These are phyloP conservation scores for Epirrita christyi DNA, from an alignment of 2,888 invertebrate genomes.

Conservation along the genomic window DNA sequence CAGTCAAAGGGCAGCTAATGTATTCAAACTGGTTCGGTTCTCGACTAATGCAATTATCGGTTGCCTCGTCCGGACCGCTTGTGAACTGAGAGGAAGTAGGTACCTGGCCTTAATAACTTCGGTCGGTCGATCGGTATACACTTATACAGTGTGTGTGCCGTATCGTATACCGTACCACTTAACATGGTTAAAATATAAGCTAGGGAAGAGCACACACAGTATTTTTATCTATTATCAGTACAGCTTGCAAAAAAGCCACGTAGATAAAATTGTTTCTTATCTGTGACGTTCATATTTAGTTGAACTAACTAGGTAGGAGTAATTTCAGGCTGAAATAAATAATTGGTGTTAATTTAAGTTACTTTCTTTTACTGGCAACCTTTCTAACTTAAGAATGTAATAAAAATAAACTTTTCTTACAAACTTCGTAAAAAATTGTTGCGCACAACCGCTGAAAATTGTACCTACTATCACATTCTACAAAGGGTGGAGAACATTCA, in stretches of 20 bases:
- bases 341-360: no score
- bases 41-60: constrained; percentile 68
- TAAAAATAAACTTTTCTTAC: neutral
- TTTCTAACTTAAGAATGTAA: neutral
- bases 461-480: neutral
- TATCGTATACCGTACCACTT: neutral
- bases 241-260: constrained; percentile 4
- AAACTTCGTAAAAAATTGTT: constrained; percentile 5
- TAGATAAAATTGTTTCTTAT: constrained; percentile 8
- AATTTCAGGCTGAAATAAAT: neutral
- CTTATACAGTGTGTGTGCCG: neutral
- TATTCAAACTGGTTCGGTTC: constrained; percentile 65
- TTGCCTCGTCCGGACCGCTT: constrained; percentile 46
- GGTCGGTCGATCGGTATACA: no score
- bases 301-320: neutral
- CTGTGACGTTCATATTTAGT: constrained; percentile 2
- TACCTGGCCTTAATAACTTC: neutral
- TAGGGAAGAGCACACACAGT: neutral
- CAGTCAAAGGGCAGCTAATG: constrained; percentile 65
- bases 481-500: constrained; percentile 10
- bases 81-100: constrained; percentile 18
- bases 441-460: neutral
- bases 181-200: neutral
- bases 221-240: constrained; percentile 9
- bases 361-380: no score